These are phyloP conservation scores for Palythoa caribaeorum DNA, from an alignment of 92 coral and sea anemone genomes.

Conservation along the genomic window DNA sequence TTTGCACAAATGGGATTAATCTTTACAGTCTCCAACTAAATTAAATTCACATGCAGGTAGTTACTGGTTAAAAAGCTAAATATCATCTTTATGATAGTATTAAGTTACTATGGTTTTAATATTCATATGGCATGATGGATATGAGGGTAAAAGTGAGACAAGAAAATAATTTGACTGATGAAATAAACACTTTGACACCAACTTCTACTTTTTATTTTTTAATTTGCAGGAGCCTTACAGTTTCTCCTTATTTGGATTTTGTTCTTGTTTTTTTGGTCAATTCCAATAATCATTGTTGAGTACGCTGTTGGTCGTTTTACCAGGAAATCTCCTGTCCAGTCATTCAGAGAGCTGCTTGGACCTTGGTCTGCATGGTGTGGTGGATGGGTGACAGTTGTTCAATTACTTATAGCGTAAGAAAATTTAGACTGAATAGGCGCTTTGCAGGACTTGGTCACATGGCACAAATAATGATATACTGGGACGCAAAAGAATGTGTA, in stretches of 20 bases:
- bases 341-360: slow-evolving; percentile 79
- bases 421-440: background rate
- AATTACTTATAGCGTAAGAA: slow-evolving; percentile 69
- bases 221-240: slow-evolving; percentile 76
- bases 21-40: too few relatives aligned
- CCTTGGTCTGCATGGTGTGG: slow-evolving; percentile 93
- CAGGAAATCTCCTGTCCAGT: slow-evolving; percentile 75
- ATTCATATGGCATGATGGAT: too few relatives aligned
- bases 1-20: too few relatives aligned
- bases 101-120: too few relatives aligned
- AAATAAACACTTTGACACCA: background rate
- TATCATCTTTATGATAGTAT: too few relatives aligned
- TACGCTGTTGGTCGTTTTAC: slow-evolving; percentile 88
- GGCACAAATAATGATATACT: background rate
- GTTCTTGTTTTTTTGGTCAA: slow-evolving; percentile 80
- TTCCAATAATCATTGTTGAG: slow-evolving; percentile 80
- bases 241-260: slow-evolving; percentile 79
- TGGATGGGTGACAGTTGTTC: slow-evolving; percentile 81
- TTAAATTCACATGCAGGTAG: too few relatives aligned
- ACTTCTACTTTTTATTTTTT: background rate
- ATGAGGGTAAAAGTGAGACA: too few relatives aligned
- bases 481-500: too few relatives aligned
- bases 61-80: too few relatives aligned
- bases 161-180: too few relatives aligned
- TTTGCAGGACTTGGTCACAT: too few relatives aligned